These are phyloP conservation scores for Epizoanthus ramosus DNA, from an alignment of 92 coral and sea anemone species.

Conservation along the genomic window DNA sequence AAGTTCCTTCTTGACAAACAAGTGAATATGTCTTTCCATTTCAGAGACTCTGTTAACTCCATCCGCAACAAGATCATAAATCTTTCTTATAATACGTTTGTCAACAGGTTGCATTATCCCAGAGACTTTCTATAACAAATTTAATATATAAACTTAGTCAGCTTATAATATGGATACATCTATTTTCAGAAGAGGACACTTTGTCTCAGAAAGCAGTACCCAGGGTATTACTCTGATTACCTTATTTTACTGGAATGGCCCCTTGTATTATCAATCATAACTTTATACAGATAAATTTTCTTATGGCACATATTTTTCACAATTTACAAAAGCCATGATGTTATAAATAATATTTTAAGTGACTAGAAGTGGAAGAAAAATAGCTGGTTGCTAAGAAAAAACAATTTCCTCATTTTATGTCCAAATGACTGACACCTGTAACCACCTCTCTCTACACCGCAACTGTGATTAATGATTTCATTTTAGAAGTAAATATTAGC, in stretches of 20 bases:
- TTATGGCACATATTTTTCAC: too few relatives aligned
- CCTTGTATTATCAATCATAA: too few relatives aligned
- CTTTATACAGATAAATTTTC: too few relatives aligned
- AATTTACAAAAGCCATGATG: too few relatives aligned
- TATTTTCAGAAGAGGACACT: background rate
- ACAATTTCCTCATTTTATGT: too few relatives aligned
- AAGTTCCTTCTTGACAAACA: constrained; percentile 51
- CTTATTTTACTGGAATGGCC: too few relatives aligned
- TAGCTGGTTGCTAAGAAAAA: too few relatives aligned
- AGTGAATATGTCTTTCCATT: constrained; percentile 58
- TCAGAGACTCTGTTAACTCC: constrained; percentile 65
- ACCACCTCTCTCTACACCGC: background rate
- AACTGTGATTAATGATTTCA: background rate
- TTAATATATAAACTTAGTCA: background rate
- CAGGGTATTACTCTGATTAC: too few relatives aligned
- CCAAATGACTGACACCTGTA: too few relatives aligned
- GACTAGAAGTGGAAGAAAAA: too few relatives aligned
- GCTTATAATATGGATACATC: background rate
- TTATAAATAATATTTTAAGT: too few relatives aligned
- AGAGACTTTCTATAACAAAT: constrained; percentile 8
- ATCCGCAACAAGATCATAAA: constrained; percentile 48
- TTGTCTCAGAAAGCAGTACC: too few relatives aligned
- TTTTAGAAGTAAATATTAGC: background rate
- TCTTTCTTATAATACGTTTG: constrained; percentile 40
- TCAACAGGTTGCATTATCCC: constrained; percentile 57